Evolutionary conservation across 1,140 invertebrate species (phyloP).

Genomic region (Calycopis cecrops): DNA sequence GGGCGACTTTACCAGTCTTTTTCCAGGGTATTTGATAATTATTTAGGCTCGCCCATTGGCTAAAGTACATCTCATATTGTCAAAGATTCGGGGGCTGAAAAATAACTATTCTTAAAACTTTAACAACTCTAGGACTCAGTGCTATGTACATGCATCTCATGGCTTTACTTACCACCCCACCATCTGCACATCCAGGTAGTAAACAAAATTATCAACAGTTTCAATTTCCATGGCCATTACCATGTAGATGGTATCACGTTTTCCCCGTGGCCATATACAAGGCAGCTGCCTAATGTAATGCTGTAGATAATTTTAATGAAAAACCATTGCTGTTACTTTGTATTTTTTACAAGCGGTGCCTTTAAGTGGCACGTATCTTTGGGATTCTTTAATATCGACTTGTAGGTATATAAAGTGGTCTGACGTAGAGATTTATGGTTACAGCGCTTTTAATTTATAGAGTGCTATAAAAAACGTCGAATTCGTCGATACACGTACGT

Average conservation of each 20-base stretch:
- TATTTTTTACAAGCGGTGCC: conserved; percentile 17
- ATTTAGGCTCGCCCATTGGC: too few relatives aligned
- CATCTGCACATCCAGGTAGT: too few relatives aligned
- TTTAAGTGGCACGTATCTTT: conserved; percentile 26
- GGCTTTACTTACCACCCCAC: too few relatives aligned
- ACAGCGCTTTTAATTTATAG: conserved; percentile 61
- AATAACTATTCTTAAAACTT: too few relatives aligned
- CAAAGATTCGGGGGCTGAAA: too few relatives aligned
- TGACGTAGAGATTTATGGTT: conserved; percentile 69
- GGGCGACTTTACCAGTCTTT: too few relatives aligned
- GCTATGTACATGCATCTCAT: too few relatives aligned
- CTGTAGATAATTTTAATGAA: conserved; percentile 8
- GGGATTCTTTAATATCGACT: conserved; percentile 39
- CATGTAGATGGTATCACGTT: neutral
- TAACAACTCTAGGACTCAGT: too few relatives aligned
- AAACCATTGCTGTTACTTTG: conserved; percentile 14
- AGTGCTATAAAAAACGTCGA: conserved; percentile 54
- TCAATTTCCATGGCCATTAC: neutral
- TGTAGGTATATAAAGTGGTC: conserved; percentile 57
- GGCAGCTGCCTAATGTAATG: conserved; percentile 8
- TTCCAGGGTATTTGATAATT: too few relatives aligned
- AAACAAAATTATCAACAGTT: neutral
- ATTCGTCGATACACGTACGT: conserved; percentile 36
- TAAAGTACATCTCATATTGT: too few relatives aligned
- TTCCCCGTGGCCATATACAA: conserved; percentile 1